Base-by-base conservation (phyloP, 1,140 invertebrate species). In the Platyscapa corneri region DNA sequence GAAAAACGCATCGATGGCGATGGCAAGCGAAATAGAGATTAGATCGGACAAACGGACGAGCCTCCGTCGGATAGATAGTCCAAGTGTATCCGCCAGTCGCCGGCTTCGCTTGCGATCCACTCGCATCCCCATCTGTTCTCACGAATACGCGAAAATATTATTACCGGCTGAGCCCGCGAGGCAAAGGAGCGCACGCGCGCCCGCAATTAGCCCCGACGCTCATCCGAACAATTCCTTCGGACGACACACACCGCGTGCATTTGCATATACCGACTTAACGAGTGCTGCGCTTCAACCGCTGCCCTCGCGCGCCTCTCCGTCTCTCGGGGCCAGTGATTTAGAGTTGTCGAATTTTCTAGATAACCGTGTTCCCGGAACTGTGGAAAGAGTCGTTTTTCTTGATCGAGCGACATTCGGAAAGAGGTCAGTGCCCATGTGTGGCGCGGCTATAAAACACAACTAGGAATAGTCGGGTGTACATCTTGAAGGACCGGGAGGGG, bases 221-320 rank as follows among this genome's bases (percentile, higher is more conserved):
- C 7, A 20, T 60, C 49, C 56, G 23, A 27, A 60, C 56, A 27
- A 60, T 27, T 27, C 56, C 23, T 60, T 27, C 6, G 56, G 20
- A 23, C 23, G 23, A 27, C 56, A 6, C 2, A 27, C 8, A 27
- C 23, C 39, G 2, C 37, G 72, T 12, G 37, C 18, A 80, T 80
- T 80, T 65, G 56, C 78, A 80, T 80, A 80, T 80, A 80, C 56
- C 32, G 34, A 80, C 78, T 80, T 80, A 80, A 80, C 56, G 32
- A 80, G 78, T 80, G 16, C 78, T 42, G 39, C 37, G 39, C 39
- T 27, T 46, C 12, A 46, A 46, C 42, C 42, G 42, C 12, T 46
- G 5, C 12, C 42, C n/a, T n/a, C n/a, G n/a, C n/a, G n/a, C n/a
- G n/a, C n/a, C n/a, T n/a, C n/a, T n/a, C n/a, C n/a, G n/a, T n/a